phyloP scores from a whole-genome alignment of 2,113 vertebrate species.

The Oophaga pumilio region DNA sequence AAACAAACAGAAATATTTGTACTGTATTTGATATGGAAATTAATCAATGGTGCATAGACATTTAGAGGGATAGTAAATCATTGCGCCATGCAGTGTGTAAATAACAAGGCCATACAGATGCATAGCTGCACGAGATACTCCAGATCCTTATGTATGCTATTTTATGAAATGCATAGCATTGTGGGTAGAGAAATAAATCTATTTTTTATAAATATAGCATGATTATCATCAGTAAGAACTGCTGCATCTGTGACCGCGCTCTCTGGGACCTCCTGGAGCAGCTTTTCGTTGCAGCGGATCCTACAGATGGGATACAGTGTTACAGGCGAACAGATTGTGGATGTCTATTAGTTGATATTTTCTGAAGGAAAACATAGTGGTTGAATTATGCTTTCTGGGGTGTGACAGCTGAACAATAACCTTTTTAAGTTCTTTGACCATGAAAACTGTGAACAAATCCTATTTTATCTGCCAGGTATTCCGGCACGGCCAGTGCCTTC shows the following conservation, averaged over 20 bases:
- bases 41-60: too few species aligned
- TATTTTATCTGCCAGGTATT: conserved; percentile 41
- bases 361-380: conserved; percentile 26
- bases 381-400: conserved; percentile 40
- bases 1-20: too few species aligned
- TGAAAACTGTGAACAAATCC: not conserved
- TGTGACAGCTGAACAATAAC: conserved; percentile 47
- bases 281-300: not conserved
- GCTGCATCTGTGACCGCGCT: not conserved
- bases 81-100: too few species aligned
- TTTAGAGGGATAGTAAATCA: too few species aligned
- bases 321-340: conserved; percentile 12
- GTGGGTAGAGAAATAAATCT: too few species aligned
- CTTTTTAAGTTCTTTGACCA: conserved; percentile 26
- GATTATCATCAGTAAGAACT: not conserved
- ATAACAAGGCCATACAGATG: not conserved
- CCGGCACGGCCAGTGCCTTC: not conserved
- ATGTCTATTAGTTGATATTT: conserved; percentile 1
- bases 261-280: not conserved
- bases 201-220: not conserved
- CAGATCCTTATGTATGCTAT: not conserved
- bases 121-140: not conserved
- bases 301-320: conserved; percentile 5
- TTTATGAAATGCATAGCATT: not conserved
- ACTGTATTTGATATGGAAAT: too few species aligned